These are phyloP conservation scores for Ditylenchus weischeri DNA, from an alignment of 2,888 invertebrate genomes.

Conservation along the genomic window DNA sequence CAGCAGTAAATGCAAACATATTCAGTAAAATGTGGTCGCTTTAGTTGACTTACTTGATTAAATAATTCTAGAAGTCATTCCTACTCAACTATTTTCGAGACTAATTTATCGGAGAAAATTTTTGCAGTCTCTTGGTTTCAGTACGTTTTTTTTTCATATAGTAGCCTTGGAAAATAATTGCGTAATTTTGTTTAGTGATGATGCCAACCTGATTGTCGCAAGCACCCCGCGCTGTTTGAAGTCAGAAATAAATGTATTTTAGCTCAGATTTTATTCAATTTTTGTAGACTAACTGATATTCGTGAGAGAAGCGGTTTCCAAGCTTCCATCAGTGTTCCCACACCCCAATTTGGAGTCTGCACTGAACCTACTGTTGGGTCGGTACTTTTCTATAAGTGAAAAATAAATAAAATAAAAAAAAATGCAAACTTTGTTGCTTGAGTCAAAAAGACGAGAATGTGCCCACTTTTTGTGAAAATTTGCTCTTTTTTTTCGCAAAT, in stretches of 20 bases:
- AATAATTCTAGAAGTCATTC: constrained; percentile 6
- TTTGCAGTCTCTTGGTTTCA: constrained; percentile 22
- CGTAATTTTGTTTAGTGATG: constrained; percentile 12
- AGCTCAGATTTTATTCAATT: background rate
- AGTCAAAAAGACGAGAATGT: too few species aligned
- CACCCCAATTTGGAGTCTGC: constrained; percentile 23
- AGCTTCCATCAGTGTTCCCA: constrained; percentile 17
- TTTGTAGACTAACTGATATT: constrained; percentile 25
- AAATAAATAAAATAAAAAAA: too few species aligned
- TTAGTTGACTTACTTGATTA: background rate
- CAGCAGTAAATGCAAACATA: too few species aligned
- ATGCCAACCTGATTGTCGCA: constrained; percentile 20
- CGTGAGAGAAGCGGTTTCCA: constrained; percentile 31
- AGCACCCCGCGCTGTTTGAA: constrained; percentile 20
- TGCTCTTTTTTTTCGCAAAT: too few species aligned
- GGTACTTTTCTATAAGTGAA: background rate
- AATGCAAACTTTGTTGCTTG: too few species aligned
- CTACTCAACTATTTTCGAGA: constrained; percentile 21
- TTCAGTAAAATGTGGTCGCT: too few species aligned
- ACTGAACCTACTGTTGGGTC: constrained; percentile 17
- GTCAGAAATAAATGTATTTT: constrained; percentile 10
- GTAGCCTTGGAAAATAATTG: background rate
- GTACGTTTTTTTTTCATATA: constrained; percentile 15
- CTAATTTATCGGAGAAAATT: constrained; percentile 26
- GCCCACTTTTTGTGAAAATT: too few species aligned